Base-by-base conservation (phyloP, 2,888 invertebrate species). In the Tenthredo amoena region DNA sequence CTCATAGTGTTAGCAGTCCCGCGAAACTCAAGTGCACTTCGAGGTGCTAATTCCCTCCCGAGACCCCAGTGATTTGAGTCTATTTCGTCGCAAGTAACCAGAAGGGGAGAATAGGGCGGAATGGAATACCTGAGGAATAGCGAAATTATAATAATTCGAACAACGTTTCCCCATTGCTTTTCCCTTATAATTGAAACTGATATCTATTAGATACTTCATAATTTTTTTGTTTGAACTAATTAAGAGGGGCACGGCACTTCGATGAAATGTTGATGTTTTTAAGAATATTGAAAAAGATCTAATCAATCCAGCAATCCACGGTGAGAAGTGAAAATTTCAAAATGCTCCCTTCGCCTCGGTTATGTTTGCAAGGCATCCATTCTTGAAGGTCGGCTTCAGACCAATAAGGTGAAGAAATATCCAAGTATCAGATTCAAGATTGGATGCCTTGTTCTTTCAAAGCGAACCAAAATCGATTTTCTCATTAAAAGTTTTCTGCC, bases 11-110 rank as follows among this genome's bases (percentile, higher is more conserved):
- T 58, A 55, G 55, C 58, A 34, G 79, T 76, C 55, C 55, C 58
- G 40, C 79, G 55, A 79, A 79, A 79, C 55, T 79, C 18, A 21
- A 79, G 55, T 47, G 31, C 31, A 79, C 55, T 79, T 79, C 18
- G 50, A 34, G n/a, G 37, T 50, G 79, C 34, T 79, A 79, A 55
- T 79, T 55, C 21, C n/a, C 79, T 55, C 58, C 71, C 37, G 4
- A 37, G 71, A 34, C 31, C 34, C 71, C 55, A 55, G 55, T 34
- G 79, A 79, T 79, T 47, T 55, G 31, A 34, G 79, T 18, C 79
- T 79, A 79, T 79, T 79, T 79, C 34, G 71, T 37, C 71, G n/a
- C 71, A 71, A 71, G 71, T 62, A 62, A 26, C 62, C 21, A 26
- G 62, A 9, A 55, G 7, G n/a, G n/a, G n/a, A 55, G 6, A n/a